Base-by-base conservation (phyloP, 2,797 vertebrate species). In the Anableps anableps region DNA sequence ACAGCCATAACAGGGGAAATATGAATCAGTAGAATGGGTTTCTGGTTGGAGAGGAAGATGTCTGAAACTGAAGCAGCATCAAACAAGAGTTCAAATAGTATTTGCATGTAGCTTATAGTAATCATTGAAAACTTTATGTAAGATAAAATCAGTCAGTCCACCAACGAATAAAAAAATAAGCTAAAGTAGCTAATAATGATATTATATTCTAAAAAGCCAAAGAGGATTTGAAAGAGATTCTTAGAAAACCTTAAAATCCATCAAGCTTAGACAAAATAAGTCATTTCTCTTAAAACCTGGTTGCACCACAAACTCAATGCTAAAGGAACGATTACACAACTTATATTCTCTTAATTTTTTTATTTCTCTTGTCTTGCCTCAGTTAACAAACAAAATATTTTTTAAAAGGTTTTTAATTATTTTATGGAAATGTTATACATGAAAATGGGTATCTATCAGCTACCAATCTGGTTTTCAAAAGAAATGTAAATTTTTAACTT, bases 101-200 rank as follows among this genome's bases (percentile, higher is more conserved):
- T 70, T 70, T 43, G 38, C 23, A 9, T 43, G 13, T 71, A 45
- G 41, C 34, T 38, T 86, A 31, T 0, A 72, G 47, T 75, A 60
- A 55, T 77, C 73, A 83, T 89, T 51, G 79, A 81, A 86, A 83
- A 60, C 45, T 73, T 80, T 84, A 83, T 79, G 83, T 84, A 90
- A 84, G 90, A 64, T 89, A 81, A 86, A 75, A 86, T 88, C 81
- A 88, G 76, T 81, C 41, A 45, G 83, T 83, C 74, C 80, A 88
- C 87, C 87, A 84, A 88, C 77, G 51, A 83, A 66, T 74, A 34
- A 76, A 58, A 11, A 29, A 68, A 79, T 58, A 88, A 86, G 74
- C 31, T 19, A 48, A 19, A 82, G 73, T 34, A 81, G 70, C 77
- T 84, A 53, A 76, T 88, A 86, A 91, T 93, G 86, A 93, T 88